These are phyloP conservation scores for Podargus strigoides DNA, from an alignment of 2,797 vertebrate genomes.

Conservation along the genomic window DNA sequence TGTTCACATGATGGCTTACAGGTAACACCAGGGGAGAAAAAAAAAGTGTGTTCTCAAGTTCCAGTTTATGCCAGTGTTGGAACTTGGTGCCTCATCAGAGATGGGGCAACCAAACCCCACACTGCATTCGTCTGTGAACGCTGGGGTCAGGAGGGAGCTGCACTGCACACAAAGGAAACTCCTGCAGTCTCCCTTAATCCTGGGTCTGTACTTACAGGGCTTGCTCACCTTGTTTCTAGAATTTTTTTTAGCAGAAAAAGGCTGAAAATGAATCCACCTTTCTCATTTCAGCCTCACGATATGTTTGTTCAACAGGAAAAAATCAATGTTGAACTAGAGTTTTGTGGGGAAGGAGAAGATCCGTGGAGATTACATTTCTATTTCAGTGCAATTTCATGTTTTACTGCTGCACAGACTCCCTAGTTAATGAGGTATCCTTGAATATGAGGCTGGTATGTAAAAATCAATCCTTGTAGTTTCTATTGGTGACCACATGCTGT, in stretches of 20 bases:
- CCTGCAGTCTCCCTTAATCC: background rate
- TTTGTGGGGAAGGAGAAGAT: slow-evolving; percentile 25
- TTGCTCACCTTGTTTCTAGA: background rate
- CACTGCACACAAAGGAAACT: background rate
- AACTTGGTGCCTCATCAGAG: background rate
- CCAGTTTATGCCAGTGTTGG: background rate
- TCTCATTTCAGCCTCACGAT: slow-evolving; percentile 6
- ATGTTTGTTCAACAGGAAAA: slow-evolving; percentile 52
- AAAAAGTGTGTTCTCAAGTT: background rate
- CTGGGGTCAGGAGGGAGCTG: background rate
- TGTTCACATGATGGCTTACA: background rate
- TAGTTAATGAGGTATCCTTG: slow-evolving; percentile 36
- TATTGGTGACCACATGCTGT: background rate
- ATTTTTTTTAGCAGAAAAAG: background rate
- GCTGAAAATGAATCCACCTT: background rate
- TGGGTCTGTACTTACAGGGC: background rate
- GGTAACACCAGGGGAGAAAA: background rate
- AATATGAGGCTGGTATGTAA: background rate
- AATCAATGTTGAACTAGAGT: slow-evolving; percentile 40
- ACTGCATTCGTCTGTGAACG: fast-evolving
- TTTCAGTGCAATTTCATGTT: slow-evolving; percentile 38
- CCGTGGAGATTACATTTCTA: slow-evolving; percentile 18
- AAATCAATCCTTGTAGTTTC: background rate
- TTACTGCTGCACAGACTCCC: slow-evolving; percentile 5
- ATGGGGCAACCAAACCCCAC: background rate